Conservation (phyloP, 2,797 vertebrate genomes). For the Prunella strophiata region DNA sequence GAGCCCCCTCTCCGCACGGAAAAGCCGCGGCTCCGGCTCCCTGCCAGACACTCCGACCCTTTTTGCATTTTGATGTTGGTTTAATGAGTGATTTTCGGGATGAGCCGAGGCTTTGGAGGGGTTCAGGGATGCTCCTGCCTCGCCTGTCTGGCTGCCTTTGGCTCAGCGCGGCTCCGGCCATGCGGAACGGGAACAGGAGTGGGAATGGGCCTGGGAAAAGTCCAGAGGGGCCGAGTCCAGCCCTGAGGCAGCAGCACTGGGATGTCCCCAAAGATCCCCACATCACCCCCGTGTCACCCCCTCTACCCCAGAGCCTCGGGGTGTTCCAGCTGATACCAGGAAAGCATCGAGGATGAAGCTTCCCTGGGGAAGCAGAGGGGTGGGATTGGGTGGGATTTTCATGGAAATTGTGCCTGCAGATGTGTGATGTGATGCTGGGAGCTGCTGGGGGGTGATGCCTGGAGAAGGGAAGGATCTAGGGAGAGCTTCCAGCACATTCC, state of each 20-base stretch:
- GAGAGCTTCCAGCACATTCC: neutral
- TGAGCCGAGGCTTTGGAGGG: neutral
- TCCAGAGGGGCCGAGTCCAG: neutral
- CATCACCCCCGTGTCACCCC: rapidly evolving
- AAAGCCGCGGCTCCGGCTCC: neutral
- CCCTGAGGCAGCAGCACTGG: neutral
- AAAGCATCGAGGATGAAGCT: rapidly evolving
- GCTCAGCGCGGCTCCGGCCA: neutral
- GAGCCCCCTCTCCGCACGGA: neutral
- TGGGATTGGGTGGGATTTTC: neutral
- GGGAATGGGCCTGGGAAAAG: neutral
- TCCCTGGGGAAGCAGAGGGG: neutral
- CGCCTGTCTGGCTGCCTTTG: neutral
- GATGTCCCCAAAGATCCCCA: neutral
- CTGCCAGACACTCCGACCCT: neutral
- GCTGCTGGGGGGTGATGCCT: neutral
- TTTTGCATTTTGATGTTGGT: neutral
- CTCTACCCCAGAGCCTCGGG: neutral
- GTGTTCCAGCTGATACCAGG: rapidly evolving
- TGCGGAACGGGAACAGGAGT: neutral
- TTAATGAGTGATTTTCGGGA: neutral
- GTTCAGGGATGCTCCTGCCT: neutral
- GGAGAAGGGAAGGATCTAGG: rapidly evolving
- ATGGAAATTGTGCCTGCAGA: rapidly evolving
- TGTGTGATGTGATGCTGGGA: neutral